These are phyloP conservation scores for Lithophane socia DNA, from an alignment of 2,888 invertebrate species.

Conservation along the genomic window DNA sequence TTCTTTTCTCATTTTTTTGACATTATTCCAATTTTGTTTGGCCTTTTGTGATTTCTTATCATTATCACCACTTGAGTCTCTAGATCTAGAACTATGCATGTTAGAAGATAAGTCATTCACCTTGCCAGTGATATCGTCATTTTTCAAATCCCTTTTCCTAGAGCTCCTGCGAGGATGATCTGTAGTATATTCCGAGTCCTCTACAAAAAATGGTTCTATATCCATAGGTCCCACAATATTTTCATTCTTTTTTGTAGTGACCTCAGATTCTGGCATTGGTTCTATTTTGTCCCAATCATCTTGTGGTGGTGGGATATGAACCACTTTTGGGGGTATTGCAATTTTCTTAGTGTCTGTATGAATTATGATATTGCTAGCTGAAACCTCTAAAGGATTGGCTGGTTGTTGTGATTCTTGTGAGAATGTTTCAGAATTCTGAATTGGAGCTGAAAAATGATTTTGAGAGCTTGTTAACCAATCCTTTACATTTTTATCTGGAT, in stretches of 20 bases:
- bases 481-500: slow-evolving; percentile 81
- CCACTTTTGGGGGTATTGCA: slow-evolving; percentile 70
- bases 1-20: slow-evolving; percentile 87
- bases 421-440: slow-evolving; percentile 73
- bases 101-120: slow-evolving; percentile 65
- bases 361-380: slow-evolving; percentile 78
- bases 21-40: slow-evolving; percentile 84
- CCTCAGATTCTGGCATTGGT: slow-evolving; percentile 77
- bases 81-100: slow-evolving; percentile 73
- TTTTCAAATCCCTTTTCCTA: slow-evolving; percentile 77
- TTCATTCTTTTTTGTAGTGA: slow-evolving; percentile 70
- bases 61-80: slow-evolving; percentile 72
- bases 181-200: slow-evolving; percentile 77
- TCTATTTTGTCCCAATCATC: slow-evolving; percentile 88
- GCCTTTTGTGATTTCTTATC: slow-evolving; percentile 74
- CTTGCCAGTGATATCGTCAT: slow-evolving; percentile 64
- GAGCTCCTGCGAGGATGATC: slow-evolving; percentile 83
- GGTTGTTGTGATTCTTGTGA: slow-evolving; percentile 70
- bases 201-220: slow-evolving; percentile 76
- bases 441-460: slow-evolving; percentile 84
- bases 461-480: slow-evolving; percentile 85
- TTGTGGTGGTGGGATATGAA: slow-evolving; percentile 76
- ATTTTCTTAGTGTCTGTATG: slow-evolving; percentile 74
- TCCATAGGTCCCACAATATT: slow-evolving; percentile 79
- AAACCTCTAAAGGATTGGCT: slow-evolving; percentile 69